Evolutionary conservation across 2,113 vertebrate genomes (phyloP), one percentile per base, ranked within the genome.

Genomic region (Tragelaphus scriptus): DNA sequence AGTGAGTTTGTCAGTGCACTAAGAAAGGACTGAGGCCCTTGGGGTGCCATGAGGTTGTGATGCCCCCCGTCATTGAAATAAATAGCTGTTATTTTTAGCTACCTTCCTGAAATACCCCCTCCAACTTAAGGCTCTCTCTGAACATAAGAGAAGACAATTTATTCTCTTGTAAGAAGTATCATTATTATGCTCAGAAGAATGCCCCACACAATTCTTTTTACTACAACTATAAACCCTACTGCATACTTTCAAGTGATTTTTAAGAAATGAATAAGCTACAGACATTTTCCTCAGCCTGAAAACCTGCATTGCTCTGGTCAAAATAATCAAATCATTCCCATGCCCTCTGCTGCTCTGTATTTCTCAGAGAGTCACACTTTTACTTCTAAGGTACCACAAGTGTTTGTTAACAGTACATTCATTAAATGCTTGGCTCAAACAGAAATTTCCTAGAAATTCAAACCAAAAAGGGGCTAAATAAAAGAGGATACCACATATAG

Each of bases 341-440:
- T 84, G 44, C 19, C 56, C 25, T 97, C 47, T 81, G 28, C 19
- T 91, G 36, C 47, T 58, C n/a, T 56, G 47, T 25, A 77, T 85
- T 95, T 71, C 80, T 96, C 56, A 90, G 94, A 95, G 90, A 95
- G 90, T 97, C 96, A 94, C 63, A 93, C 82, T 97, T 91, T 81
- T 32, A 79, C 30, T 91, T 95, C 58, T 91, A 85, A 97, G 93
- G 88, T 44, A 91, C 65, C 58, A 89, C 82, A 93, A 85, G 56
- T 91, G 85, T 97, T 96, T 90, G 88, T 87, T 93, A 95, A 95
- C 32, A 91, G 75, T 49, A 97, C 55, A 88, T 91, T 96, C 93
- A 94, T 68, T 79, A 97, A 94, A 51, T 53, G 44, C 58, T 94
- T 95, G 85, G 55, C 86, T 91, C 32, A 96, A 86, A 86, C 8